phyloP scores from a whole-genome alignment of 37 sponge, comb jelly and placozoan genomes.

The Petrosia ficiformis region DNA sequence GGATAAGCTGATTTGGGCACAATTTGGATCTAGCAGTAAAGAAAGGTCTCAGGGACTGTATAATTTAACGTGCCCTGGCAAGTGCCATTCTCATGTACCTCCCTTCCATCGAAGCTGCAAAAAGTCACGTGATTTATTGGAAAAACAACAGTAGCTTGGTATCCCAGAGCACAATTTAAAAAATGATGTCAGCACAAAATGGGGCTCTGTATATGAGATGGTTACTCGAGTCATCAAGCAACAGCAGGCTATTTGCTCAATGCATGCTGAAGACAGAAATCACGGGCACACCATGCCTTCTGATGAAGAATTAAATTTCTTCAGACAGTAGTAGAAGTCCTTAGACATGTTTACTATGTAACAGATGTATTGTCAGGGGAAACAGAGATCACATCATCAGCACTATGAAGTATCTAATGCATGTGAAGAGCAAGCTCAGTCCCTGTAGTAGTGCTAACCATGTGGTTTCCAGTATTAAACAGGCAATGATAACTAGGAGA shows the following conservation, averaged over 20 bases:
- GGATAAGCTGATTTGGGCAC: conserved; percentile 19
- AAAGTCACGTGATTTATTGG: conserved; percentile 8
- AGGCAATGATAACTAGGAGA: neutral
- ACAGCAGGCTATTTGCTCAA: conserved; percentile 37
- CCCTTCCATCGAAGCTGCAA: conserved; percentile 12
- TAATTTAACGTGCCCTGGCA: conserved; percentile 1
- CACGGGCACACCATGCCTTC: conserved; percentile 25
- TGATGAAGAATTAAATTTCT: conserved; percentile 31
- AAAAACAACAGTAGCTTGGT: conserved; percentile 35
- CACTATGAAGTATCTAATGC: conserved; percentile 20
- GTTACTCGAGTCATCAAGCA: conserved; percentile 32
- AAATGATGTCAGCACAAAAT: conserved; percentile 17
- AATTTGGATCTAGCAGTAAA: conserved; percentile 23
- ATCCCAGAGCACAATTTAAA: conserved; percentile 33
- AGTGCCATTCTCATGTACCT: neutral
- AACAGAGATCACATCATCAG: conserved; percentile 36
- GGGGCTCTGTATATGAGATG: conserved; percentile 40
- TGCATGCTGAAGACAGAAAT: conserved; percentile 35
- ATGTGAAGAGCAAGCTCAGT: conserved; percentile 9
- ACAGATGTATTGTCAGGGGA: conserved; percentile 46
- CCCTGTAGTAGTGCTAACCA: neutral
- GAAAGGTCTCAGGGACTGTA: neutral
- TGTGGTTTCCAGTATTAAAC: neutral
- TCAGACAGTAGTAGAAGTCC: conserved; percentile 18
- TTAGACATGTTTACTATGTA: conserved; percentile 25